Base-by-base conservation (phyloP, 2,888 invertebrate species). In the Metellina segmentata region DNA sequence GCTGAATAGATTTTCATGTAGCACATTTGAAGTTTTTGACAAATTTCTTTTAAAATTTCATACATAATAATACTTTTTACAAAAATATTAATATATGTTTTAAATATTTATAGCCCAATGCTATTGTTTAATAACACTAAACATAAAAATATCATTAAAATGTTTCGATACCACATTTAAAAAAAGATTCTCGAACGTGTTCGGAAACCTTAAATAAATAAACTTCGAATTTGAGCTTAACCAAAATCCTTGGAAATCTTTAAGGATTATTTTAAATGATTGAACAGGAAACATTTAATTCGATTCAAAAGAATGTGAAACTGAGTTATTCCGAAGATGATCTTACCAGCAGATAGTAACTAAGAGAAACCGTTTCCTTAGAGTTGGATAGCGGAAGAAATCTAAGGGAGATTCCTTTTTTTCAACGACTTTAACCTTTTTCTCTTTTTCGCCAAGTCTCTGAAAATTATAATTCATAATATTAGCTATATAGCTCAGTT, bases 311-410 rank as follows among this genome's bases (percentile, higher is more conserved):
- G n/a, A 69, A 69, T 16, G 13, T 7, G 6, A 19, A 74, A 7
- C 0, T 72, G 9, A 20, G 13, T 72, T 34, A 19, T 19, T 0
- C n/a, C 13, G 13, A 61, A 61, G 61, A 83, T 6, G 13, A 19
- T 51, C 88, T 85, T 74, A 91, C 91, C 91, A 88, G 53, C 91
- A 92, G 20, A 92, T 49, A 6, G 92, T 93, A 16, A 92, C 75
- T 7, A 93, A 69, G 13, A 92, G 61, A 34, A 93, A 91, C 52
- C 92, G 83, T 70, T 88, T 93, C 11, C 93, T 87, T 5, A 93
- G 79, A 74, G 91, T 89, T 7, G 93, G 92, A n/a, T 89, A 90
- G 16, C 19, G 92, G 13, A 93, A 72, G 71, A 93, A 91, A 20
- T 92, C 93, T 52, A 85, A 16, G 1, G 90, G 81, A 11, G 89